phyloP scores from a whole-genome alignment of 2,888 invertebrate species.

The Hirtodrosophila histrioides region DNA sequence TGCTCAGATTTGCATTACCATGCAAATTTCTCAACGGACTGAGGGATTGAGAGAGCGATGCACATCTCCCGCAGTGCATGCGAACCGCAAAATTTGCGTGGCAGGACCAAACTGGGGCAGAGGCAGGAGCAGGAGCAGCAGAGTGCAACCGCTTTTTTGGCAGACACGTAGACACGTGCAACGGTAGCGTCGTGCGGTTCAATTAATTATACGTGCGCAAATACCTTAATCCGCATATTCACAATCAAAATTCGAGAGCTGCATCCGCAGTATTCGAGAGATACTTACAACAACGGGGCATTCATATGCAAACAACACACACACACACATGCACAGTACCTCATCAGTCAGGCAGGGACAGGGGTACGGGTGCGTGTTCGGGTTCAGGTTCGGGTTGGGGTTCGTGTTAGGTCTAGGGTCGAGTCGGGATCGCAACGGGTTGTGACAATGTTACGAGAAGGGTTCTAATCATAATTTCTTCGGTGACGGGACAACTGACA shows the following conservation, averaged over 20 bases:
- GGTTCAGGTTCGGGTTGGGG: slow-evolving; percentile 38
- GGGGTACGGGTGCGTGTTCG: slow-evolving; percentile 14
- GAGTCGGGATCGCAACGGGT: slow-evolving; percentile 49
- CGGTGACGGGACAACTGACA: slow-evolving; percentile 22
- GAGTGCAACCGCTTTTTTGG: slow-evolving; percentile 11
- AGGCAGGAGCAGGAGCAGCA: slow-evolving; percentile 1
- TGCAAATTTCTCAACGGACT: slow-evolving; percentile 46
- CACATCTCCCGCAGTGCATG: slow-evolving; percentile 54
- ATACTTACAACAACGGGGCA: slow-evolving; percentile 62
- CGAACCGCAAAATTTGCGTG: slow-evolving; percentile 46
- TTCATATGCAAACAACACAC: slow-evolving; percentile 67
- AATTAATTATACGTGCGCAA: slow-evolving; percentile 82
- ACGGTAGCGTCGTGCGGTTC: slow-evolving; percentile 62
- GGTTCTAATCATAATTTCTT: slow-evolving; percentile 44
- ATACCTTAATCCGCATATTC: slow-evolving; percentile 78
- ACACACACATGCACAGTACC: slow-evolving; percentile 40
- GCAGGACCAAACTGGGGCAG: background rate
- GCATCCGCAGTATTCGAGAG: slow-evolving; percentile 52
- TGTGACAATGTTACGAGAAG: slow-evolving; percentile 28
- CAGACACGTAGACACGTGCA: slow-evolving; percentile 40
- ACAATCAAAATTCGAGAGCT: slow-evolving; percentile 74
- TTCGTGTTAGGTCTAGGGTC: slow-evolving; percentile 11
- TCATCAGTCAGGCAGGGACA: slow-evolving; percentile 48
- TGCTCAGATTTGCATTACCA: slow-evolving; percentile 54
- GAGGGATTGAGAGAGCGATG: slow-evolving; percentile 34